These are phyloP conservation scores for Schizopygopsis malacanthus DNA, from an alignment of 2,797 vertebrate species.

Conservation along the genomic window DNA sequence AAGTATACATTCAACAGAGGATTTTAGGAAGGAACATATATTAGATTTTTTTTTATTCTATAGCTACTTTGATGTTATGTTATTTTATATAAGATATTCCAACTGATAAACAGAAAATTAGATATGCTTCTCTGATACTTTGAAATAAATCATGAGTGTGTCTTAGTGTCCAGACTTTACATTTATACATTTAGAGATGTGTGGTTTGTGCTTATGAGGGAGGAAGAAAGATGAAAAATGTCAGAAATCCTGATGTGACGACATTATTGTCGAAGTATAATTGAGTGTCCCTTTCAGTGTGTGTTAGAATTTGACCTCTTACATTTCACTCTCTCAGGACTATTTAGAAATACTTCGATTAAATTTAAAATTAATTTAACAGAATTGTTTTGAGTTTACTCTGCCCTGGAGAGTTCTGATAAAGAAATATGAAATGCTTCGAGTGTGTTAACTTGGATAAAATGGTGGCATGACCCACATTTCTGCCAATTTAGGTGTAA, in stretches of 20 bases:
- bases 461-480: slow-evolving; percentile 54
- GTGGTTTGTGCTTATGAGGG: background rate
- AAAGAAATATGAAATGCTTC: slow-evolving; percentile 14
- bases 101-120: no score
- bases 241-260: background rate
- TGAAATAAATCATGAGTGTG: background rate
- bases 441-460: slow-evolving; percentile 34
- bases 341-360: slow-evolving; percentile 30
- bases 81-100: background rate
- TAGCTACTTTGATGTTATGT: no score
- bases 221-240: background rate
- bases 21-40: background rate
- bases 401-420: slow-evolving; percentile 16
- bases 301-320: background rate
- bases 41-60: background rate
- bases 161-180: background rate
- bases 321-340: background rate
- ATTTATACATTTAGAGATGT: background rate
- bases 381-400: slow-evolving; percentile 45
- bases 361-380: slow-evolving; percentile 24
- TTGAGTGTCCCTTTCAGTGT: background rate
- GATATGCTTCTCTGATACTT: background rate
- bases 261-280: background rate
- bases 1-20: background rate
- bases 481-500: slow-evolving; percentile 51